phyloP scores from a whole-genome alignment of 2,797 vertebrate species.

The Cirrhinus mrigala region DNA sequence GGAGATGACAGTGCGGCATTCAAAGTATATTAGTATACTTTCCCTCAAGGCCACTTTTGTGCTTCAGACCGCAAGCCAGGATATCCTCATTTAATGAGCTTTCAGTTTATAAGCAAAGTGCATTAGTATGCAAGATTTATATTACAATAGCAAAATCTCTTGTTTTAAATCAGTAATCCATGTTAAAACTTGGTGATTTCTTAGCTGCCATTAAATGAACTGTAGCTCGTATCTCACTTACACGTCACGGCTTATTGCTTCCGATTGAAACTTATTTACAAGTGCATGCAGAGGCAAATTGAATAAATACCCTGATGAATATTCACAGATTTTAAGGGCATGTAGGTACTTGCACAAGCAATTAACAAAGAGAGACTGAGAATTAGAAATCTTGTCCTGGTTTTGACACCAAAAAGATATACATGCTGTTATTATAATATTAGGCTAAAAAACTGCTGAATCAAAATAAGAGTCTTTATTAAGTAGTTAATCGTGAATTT shows the following conservation, averaged over 20 bases:
- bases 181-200: constrained; percentile 25
- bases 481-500: neutral
- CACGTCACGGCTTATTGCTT: constrained; percentile 47
- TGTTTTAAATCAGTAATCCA: constrained; percentile 29
- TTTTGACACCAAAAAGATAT: neutral
- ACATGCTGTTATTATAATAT: neutral
- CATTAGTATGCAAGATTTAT: constrained; percentile 24
- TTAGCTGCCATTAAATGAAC: constrained; percentile 38
- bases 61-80: constrained; percentile 16
- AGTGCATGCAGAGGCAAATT: constrained; percentile 43
- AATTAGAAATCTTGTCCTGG: neutral
- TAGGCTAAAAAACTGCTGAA: neutral
- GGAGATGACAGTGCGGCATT: constrained; percentile 25
- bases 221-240: constrained; percentile 34
- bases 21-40: constrained; percentile 19
- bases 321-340: constrained; percentile 34
- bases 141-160: constrained; percentile 18
- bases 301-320: constrained; percentile 47
- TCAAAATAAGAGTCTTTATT: neutral
- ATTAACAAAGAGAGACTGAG: constrained; percentile 5
- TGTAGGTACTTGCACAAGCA: constrained; percentile 27
- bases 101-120: constrained; percentile 15
- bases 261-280: constrained; percentile 45
- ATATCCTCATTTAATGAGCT: constrained; percentile 33
- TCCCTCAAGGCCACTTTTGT: constrained; percentile 20